A percentile compares a stretch with the other conserved stretches of the same genome.
Conservation (phyloP, 2,797 vertebrate species). For the Myotis vivesi region DNA sequence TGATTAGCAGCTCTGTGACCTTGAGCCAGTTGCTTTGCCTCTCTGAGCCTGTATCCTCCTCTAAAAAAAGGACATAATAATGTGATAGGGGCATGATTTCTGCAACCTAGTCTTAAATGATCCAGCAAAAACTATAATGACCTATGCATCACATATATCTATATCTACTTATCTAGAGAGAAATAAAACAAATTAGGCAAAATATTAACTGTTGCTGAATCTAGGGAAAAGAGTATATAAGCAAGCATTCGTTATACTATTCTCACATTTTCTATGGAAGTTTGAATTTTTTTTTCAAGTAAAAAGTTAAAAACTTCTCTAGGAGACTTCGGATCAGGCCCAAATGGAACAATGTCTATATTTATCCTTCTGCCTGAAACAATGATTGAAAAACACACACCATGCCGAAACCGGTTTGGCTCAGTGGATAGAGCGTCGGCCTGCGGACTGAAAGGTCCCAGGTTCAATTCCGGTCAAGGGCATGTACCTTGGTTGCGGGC, state of each 20-base stretch:
- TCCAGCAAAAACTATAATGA: neutral
- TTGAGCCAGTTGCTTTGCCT: neutral
- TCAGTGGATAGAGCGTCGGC: no score
- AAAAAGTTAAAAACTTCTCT: conserved; percentile 4
- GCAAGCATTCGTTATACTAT: neutral
- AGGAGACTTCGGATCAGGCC: neutral
- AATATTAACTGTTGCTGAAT: neutral
- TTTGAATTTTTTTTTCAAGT: neutral
- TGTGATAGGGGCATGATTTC: neutral
- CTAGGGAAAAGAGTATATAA: neutral
- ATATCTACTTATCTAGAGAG: neutral
- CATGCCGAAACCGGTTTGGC: no score
- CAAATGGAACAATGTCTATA: neutral
- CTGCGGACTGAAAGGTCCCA: no score
- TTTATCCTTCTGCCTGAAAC: neutral
- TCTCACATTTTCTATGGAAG: neutral
- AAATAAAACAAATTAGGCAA: neutral
- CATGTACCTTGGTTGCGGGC: no score
- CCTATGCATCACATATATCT: neutral
- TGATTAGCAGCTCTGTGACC: neutral
- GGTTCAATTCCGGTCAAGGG: no score
- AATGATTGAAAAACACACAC: no score
- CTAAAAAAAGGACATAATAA: neutral
- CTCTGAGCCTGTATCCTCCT: conserved; percentile 15
- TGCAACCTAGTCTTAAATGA: neutral